phyloP scores from a whole-genome alignment of 2,113 vertebrate species.

The Apus apus region DNA sequence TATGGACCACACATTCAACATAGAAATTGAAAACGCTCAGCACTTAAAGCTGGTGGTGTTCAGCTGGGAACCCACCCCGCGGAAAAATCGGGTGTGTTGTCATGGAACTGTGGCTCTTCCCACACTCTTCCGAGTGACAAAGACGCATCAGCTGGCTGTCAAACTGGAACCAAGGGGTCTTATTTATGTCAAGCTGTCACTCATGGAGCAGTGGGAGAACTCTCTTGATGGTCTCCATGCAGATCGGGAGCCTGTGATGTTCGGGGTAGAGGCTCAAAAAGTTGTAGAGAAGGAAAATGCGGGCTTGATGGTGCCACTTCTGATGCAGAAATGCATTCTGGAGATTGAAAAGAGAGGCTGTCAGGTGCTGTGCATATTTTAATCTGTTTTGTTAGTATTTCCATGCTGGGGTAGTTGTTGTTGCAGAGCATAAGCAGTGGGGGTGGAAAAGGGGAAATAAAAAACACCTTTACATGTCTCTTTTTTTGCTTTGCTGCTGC shows the following conservation, averaged over 20 bases:
- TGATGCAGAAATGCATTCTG: constrained; percentile 92
- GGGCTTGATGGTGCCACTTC: constrained; percentile 89
- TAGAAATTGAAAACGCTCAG: constrained; percentile 97
- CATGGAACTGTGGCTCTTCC: constrained; percentile 93
- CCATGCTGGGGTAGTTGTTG: neutral
- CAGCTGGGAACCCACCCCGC: constrained; percentile 94
- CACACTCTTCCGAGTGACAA: constrained; percentile 90
- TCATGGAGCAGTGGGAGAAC: constrained; percentile 97
- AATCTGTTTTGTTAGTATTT: neutral
- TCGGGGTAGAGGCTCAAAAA: constrained; percentile 89
- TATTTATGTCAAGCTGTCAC: constrained; percentile 94
- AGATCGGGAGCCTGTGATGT: constrained; percentile 84
- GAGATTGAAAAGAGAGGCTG: constrained; percentile 98
- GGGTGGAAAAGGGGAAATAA: neutral
- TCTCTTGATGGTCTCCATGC: constrained; percentile 82
- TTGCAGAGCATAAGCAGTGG: neutral
- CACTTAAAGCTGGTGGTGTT: constrained; percentile 96
- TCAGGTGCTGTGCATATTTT: constrained; percentile 83
- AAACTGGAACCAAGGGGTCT: constrained; percentile 94
- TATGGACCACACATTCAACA: constrained; percentile 99
- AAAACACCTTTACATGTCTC: neutral
- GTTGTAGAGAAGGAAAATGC: constrained; percentile 91
- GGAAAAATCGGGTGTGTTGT: constrained; percentile 91
- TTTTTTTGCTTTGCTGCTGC: neutral
- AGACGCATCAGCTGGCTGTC: constrained; percentile 90